A percentile compares a stretch with the other conserved stretches of the same genome.
phyloP scores from a whole-genome alignment of 2,797 vertebrate genomes.

The Arnoldichthys spilopterus region DNA sequence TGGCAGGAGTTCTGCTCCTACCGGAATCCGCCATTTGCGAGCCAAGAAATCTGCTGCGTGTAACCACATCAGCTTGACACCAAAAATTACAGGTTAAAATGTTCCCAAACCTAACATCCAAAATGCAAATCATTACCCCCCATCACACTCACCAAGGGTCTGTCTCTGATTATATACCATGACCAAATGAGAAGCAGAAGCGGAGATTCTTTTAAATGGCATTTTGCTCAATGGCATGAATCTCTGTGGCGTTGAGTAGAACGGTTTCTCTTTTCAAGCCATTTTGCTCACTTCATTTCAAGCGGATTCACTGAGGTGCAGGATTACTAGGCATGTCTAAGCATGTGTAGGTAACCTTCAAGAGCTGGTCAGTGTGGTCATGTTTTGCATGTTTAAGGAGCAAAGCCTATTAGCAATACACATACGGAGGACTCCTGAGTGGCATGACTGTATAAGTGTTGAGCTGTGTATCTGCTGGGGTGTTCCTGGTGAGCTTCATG shows the following conservation, averaged over 20 bases:
- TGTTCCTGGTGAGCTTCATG: no score
- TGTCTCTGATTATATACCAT: constrained; percentile 25
- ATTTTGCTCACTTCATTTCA: constrained; percentile 4
- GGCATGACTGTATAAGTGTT: no score
- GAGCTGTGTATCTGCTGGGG: no score
- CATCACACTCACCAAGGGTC: constrained; percentile 7
- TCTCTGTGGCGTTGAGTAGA: constrained; percentile 8
- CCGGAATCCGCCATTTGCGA: constrained; percentile 19
- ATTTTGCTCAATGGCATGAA: not conserved
- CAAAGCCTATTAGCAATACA: not conserved
- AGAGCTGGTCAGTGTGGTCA: not conserved
- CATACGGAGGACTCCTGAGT: not conserved
- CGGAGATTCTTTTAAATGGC: not conserved
- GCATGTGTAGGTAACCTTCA: not conserved
- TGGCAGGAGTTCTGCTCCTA: constrained; percentile 7
- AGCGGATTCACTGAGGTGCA: not conserved
- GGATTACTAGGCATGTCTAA: not conserved
- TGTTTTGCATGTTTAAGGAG: not conserved
- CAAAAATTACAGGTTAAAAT: constrained; percentile 29
- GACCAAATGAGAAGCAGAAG: not conserved
- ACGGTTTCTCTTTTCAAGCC: not conserved
- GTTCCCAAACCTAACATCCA: constrained; percentile 24
- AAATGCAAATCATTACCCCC: constrained; percentile 19
- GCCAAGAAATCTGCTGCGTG: constrained; percentile 36
- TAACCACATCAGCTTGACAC: constrained; percentile 39